These are phyloP conservation scores for Zootermopsis nevadensis DNA, from an alignment of 2,888 invertebrate genomes.

Conservation along the genomic window DNA sequence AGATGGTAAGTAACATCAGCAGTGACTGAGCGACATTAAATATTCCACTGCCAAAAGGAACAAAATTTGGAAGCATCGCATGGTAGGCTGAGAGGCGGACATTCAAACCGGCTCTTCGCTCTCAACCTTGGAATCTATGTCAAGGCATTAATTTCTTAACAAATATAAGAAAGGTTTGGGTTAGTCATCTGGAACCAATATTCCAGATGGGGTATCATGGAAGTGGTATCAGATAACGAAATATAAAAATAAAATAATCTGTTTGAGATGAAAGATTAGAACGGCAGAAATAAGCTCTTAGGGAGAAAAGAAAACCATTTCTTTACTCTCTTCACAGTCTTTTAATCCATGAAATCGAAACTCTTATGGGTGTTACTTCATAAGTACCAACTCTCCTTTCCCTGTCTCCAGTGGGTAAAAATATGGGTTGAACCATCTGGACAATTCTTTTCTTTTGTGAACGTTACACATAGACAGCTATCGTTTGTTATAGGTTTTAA, in stretches of 20 bases:
- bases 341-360: constrained; percentile 40
- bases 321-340: constrained; percentile 23
- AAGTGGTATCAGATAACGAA: constrained; percentile 18
- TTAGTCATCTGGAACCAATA: constrained; percentile 29
- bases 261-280: constrained; percentile 26
- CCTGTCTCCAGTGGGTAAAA: neutral
- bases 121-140: no score
- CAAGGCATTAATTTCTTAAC: no score
- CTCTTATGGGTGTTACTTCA: constrained; percentile 32
- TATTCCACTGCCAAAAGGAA: no score
- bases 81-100: no score
- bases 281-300: constrained; percentile 24
- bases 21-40: no score
- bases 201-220: neutral
- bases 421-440: constrained; percentile 25
- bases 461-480: constrained; percentile 31
- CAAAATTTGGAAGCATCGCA: no score
- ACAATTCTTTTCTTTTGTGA: constrained; percentile 1
- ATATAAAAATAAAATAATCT: constrained; percentile 17
- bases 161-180: neutral
- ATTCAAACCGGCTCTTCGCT: no score
- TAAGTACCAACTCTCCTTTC: neutral
- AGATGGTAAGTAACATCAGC: no score
- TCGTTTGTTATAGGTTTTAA: constrained; percentile 37
- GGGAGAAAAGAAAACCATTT: neutral